Evolutionary conservation across 1,140 invertebrate species (phyloP).

Genomic region (Drosophila pallidifrons): DNA sequence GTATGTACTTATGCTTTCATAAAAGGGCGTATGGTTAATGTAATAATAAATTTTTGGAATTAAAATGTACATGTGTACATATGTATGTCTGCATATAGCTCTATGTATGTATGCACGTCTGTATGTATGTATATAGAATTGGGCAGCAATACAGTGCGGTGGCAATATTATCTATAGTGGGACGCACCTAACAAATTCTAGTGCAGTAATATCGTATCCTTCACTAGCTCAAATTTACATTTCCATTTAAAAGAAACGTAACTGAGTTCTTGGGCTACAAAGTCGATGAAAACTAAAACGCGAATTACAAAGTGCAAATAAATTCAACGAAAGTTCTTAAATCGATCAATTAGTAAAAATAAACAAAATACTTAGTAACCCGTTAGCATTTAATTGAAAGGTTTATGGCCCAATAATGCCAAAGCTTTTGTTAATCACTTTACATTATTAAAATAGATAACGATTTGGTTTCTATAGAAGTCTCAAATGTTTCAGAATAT

Average conservation of each 20-base stretch:
- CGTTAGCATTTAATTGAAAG: constrained; percentile 17
- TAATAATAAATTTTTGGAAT: constrained; percentile 73
- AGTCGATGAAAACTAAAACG: constrained; percentile 29
- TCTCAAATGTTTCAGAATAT: background rate
- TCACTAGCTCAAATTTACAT: constrained; percentile 61
- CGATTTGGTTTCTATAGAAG: background rate
- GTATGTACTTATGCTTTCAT: constrained; percentile 53
- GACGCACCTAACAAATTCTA: background rate
- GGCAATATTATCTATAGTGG: constrained; percentile 8
- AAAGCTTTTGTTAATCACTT: background rate
- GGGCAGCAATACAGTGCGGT: background rate
- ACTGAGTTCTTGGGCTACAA: constrained; percentile 47
- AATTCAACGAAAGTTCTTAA: constrained; percentile 50
- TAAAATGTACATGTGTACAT: constrained; percentile 65
- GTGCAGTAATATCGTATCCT: background rate
- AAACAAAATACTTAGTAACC: constrained; percentile 53
- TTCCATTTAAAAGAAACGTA: constrained; percentile 65
- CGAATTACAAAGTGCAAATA: constrained; percentile 20
- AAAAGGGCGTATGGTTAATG: constrained; percentile 55
- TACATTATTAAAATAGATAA: background rate
- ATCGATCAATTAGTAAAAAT: constrained; percentile 59
- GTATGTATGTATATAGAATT: background rate
- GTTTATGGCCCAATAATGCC: background rate
- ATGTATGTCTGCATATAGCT: constrained; percentile 27
- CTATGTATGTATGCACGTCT: constrained; percentile 13